Evolutionary conservation across 2,888 invertebrate genomes (phyloP), one percentile per base, ranked within the genome.

Genomic region (Neelides folsomi): DNA sequence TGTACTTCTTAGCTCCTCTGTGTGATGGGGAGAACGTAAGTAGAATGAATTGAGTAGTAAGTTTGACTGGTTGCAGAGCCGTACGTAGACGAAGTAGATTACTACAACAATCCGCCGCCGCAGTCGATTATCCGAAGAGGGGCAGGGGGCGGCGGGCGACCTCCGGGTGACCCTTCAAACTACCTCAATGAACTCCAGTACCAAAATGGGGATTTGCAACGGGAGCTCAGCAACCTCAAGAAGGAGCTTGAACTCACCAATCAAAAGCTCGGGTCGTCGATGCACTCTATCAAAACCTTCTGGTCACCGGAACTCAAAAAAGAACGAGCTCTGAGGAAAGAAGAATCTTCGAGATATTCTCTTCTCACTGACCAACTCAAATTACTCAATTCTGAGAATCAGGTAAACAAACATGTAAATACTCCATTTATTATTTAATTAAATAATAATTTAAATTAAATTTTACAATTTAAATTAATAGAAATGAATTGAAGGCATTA

Each of bases 271-370:
- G 90, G 92, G 71, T 93, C 93, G 70, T 90, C 89, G 68, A 98
- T 98, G 95, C 95, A 97, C 75, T 94, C 93, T 74, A 98, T 98
- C 73, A 97, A 97, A 77, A 97, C 95, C 51, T 99, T 98, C 75
- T 98, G 98, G 98, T 94, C 94, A 70, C 98, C 98, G 16, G 98
- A 98, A 75, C 76, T 98, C 71, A 98, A 98, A 76, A 94, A 95
- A 74, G 97, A 98, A 74, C 76, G 97, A 61, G 90, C 93, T 48
- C 72, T 95, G 66, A 77, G 97, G 65, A 97, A 97, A 71, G 97
- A 98, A 73, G 97, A 98, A 74, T 88, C 89, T 71, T 89, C 92
- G 69, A 93, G 94, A 73, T 93, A 92, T 77, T 86, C 87, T 72
- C 81, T 93, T 71, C 86, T 94, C 72, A 92, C 90, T 71, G 94